Conservation (phyloP, 35 echinoderm and acorn worm species). For the Lytechinus pictus region DNA sequence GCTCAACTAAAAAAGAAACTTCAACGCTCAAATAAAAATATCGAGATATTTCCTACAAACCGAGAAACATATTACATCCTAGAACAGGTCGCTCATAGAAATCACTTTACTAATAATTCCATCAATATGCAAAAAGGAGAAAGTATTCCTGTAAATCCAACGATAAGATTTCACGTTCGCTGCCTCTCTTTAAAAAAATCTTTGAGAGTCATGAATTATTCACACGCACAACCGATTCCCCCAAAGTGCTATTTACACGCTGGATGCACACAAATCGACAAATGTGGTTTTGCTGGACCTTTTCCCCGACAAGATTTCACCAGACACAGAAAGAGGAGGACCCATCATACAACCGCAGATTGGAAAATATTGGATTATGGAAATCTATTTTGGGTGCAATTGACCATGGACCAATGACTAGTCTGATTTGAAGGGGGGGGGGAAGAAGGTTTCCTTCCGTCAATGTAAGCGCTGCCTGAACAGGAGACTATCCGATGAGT, state of each 20-base stretch:
- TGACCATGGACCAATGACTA: not conserved
- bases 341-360: not conserved
- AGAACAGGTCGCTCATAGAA: not conserved
- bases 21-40: not conserved
- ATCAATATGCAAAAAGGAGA: slow-evolving; percentile 12
- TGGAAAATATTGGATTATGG: slow-evolving; percentile 19
- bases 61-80: not conserved
- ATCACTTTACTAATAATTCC: not conserved
- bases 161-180: not conserved
- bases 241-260: not conserved
- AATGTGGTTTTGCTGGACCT: not conserved
- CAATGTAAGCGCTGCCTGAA: too few species aligned
- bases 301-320: not conserved
- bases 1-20: not conserved
- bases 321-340: not conserved
- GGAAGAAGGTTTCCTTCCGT: too few species aligned
- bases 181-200: not conserved
- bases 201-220: not conserved
- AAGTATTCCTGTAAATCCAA: not conserved
- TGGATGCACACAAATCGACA: not conserved
- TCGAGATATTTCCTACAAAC: not conserved
- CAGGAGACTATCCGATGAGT: not conserved
- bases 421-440: not conserved
- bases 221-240: not conserved
- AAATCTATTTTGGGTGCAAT: not conserved